Base-by-base conservation (phyloP, 2,797 vertebrate species). In the Merluccius polli region DNA sequence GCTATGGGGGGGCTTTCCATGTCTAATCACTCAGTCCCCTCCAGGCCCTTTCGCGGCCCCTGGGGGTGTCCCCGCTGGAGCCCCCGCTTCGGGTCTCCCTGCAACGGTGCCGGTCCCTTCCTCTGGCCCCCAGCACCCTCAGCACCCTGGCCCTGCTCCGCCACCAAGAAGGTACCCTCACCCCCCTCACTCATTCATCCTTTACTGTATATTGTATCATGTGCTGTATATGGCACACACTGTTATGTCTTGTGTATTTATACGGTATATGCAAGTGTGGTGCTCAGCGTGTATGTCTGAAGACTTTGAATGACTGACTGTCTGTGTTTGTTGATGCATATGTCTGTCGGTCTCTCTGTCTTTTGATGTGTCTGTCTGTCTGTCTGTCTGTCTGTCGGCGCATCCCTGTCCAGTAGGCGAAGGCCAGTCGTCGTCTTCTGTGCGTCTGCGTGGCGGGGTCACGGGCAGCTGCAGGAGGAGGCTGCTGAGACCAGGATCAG, bases 41-140 rank as follows among this genome's bases (percentile, higher is more conserved):
- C 73, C 88, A 98, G 96, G 90, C 91, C 0, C 83, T 93, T 75
- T 94, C 92, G 80, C 93, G 93, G 0, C 94, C 94, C n/a, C 82
- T 86, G 10, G 92, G 95, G 68, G 91, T 94, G 52, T 95, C 92
- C n/a, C 93, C 95, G 0, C 87, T 86, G 70, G 92, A 95, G 65
- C 92, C 95, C 41, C 93, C 95, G 0, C 92, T 94, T 82, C 95
- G 94, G 90, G 91, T 81, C 0, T 91, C 95, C 3, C 92, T 97
- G 79, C 95, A 96, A 89, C 93, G 95, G 76, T 97, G 95, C 77
- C 92, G 91, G 41, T 96, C 95, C 0, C 88, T 97, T 41, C 94
- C 95, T 0, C 91, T 97, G 4, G 93, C 95, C 41, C 94, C 95
- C 85, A 95, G 92, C 84, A 93, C 93, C 1, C 93, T 95, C 0